Base-by-base conservation (phyloP, 2,113 vertebrate genomes). In the Grammomys dolichurus region DNA sequence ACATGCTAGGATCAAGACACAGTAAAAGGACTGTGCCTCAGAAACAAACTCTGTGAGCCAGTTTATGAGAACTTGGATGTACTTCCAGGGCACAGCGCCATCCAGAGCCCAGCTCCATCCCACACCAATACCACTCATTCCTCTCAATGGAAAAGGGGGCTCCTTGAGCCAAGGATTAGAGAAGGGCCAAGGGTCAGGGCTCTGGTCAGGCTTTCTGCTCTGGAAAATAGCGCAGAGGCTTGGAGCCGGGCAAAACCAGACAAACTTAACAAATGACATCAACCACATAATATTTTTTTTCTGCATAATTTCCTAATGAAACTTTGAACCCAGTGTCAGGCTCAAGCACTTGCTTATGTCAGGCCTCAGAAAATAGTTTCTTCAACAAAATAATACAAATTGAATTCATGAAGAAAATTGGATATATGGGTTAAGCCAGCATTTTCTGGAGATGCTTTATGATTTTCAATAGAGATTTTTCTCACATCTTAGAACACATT, bases 371-470 rank as follows among this genome's bases (percentile, higher is more conserved):
- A 81, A 94, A 93, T 60, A 63, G 51, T 94, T 73, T 92, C 72
- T 95, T 96, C 90, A 97, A 90, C 93, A 86, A 97, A 92, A 97
- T 94, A 87, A 95, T 86, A 94, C 92, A 96, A 95, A 97, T 69
- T 80, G 48, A 91, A 95, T 95, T 95, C 89, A 87, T 89, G 67
- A 93, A 97, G 58, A 91, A 96, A 96, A 90, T 80, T 91, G 88
- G 82, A 77, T 92, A 69, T 75, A 73, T 92, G 93, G 56, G 72
- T 93, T 95, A 96, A 95, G 94, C 78, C 86, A 95, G 95, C 67
- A 43, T 92, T 97, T 98, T 87, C 77, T 17, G 0, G 54, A 92
- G 90, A 92, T 91, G 92, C 69, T 95, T 96, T 95, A 92, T 85
- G 85, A 90, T 81, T 95, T 97, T 95, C 93, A 92, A 51, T 76